phyloP scores from a whole-genome alignment of 2,888 invertebrate genomes.

The Vanessa cardui region DNA sequence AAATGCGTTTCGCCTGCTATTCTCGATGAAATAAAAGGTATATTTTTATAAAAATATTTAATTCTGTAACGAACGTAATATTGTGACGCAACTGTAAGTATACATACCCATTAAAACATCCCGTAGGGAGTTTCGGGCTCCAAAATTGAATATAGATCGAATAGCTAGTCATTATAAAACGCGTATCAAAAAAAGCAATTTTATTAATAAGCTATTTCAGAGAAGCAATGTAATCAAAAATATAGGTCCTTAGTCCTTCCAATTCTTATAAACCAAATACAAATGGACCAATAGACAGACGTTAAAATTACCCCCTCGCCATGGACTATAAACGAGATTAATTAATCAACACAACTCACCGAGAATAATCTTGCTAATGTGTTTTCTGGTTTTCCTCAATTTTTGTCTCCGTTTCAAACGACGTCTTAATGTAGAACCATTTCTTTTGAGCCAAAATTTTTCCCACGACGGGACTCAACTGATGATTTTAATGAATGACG shows the following conservation, averaged over 20 bases:
- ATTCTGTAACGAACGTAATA: too few species aligned
- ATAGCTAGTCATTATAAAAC: too few species aligned
- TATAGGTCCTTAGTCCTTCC: not conserved
- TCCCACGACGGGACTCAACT: constrained; percentile 53
- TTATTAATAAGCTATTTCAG: too few species aligned
- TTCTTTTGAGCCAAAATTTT: constrained; percentile 52
- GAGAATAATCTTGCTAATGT: constrained; percentile 70
- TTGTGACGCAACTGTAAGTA: too few species aligned
- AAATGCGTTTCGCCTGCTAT: too few species aligned
- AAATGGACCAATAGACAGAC: constrained; percentile 33
- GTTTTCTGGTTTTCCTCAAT: constrained; percentile 70
- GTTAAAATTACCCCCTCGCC: constrained; percentile 19
- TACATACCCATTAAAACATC: too few species aligned
- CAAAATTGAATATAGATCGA: too few species aligned
- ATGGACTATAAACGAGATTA: constrained; percentile 49
- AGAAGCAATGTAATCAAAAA: too few species aligned
- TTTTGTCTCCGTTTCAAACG: constrained; percentile 58
- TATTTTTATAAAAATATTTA: too few species aligned
- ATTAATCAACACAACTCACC: constrained; percentile 57
- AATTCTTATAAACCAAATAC: constrained; percentile 7
- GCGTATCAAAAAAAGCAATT: too few species aligned
- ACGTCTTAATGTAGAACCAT: constrained; percentile 60
- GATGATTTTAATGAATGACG: constrained; percentile 65
- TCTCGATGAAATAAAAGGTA: too few species aligned
- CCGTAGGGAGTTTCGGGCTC: too few species aligned